phyloP scores from a whole-genome alignment of 2,888 invertebrate species.

The Monoplex corrugatus region DNA sequence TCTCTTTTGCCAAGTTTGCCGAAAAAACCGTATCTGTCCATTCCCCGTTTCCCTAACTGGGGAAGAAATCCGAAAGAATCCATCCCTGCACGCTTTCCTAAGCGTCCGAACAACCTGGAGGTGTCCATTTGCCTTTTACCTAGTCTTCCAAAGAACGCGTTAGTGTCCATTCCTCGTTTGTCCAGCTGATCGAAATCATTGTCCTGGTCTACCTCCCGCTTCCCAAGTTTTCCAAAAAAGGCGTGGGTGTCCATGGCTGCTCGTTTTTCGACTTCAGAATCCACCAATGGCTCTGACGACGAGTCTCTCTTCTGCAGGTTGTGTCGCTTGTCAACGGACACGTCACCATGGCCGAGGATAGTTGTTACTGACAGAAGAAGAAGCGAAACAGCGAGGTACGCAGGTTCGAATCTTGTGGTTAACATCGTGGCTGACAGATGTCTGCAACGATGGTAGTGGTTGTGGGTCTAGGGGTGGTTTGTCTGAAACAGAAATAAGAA shows the following conservation, averaged over 20 bases:
- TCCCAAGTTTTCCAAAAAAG: not conserved
- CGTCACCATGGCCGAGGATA: not conserved
- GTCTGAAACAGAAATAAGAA: not conserved
- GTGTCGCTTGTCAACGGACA: not conserved
- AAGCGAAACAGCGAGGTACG: not conserved
- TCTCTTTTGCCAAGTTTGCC: not conserved
- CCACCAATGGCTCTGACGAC: not conserved
- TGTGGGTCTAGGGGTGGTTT: not conserved
- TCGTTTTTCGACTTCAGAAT: not conserved
- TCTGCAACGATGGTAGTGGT: not conserved
- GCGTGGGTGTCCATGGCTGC: not conserved
- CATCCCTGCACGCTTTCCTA: not conserved
- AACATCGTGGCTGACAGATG: not conserved
- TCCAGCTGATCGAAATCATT: not conserved
- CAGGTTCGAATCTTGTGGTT: not conserved
- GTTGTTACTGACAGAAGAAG: not conserved
- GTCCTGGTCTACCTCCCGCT: not conserved
- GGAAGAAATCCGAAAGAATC: not conserved
- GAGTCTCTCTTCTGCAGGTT: not conserved
- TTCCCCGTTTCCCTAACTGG: not conserved
- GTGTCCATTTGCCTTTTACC: slow-evolving; percentile 2
- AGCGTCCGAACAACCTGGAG: not conserved
- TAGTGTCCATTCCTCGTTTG: not conserved
- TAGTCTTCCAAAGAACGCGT: not conserved
- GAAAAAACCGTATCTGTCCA: not conserved